These are phyloP conservation scores for Phortica okadai DNA, from an alignment of 2,888 invertebrate species.

Conservation along the genomic window DNA sequence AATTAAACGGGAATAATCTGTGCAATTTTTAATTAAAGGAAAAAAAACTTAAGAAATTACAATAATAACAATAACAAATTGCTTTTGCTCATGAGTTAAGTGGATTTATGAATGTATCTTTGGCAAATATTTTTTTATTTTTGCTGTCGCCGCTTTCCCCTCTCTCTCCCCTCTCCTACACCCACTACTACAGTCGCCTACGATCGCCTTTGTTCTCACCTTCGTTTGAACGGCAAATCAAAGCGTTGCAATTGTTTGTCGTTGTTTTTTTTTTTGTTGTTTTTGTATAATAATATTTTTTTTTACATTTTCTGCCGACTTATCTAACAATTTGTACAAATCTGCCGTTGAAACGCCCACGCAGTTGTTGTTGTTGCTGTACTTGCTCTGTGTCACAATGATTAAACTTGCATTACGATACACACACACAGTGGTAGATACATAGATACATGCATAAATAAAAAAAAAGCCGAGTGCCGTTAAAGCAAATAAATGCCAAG, in stretches of 20 bases:
- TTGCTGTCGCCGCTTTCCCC: too few relatives aligned
- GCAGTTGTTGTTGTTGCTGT: constrained; percentile 30
- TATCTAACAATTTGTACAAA: constrained; percentile 54
- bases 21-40: constrained; percentile 58
- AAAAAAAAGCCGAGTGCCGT: constrained; percentile 58
- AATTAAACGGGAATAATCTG: not conserved
- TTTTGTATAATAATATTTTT: constrained; percentile 48
- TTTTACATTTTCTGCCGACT: constrained; percentile 42
- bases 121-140: not conserved
- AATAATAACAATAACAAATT: not conserved
- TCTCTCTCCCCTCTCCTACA: too few relatives aligned
- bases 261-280: constrained; percentile 32
- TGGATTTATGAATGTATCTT: not conserved
- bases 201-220: not conserved
- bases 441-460: constrained; percentile 40
- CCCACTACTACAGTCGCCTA: not conserved
- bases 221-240: constrained; percentile 7
- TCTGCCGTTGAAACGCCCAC: constrained; percentile 47
- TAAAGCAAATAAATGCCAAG: constrained; percentile 51
- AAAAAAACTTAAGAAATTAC: constrained; percentile 32
- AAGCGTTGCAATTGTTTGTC: constrained; percentile 38
- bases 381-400: constrained; percentile 60
- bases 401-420: constrained; percentile 65
- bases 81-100: not conserved
- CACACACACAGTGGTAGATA: constrained; percentile 20